phyloP scores from a whole-genome alignment of 2,797 vertebrate species.

The Tauraco hartlaubi region DNA sequence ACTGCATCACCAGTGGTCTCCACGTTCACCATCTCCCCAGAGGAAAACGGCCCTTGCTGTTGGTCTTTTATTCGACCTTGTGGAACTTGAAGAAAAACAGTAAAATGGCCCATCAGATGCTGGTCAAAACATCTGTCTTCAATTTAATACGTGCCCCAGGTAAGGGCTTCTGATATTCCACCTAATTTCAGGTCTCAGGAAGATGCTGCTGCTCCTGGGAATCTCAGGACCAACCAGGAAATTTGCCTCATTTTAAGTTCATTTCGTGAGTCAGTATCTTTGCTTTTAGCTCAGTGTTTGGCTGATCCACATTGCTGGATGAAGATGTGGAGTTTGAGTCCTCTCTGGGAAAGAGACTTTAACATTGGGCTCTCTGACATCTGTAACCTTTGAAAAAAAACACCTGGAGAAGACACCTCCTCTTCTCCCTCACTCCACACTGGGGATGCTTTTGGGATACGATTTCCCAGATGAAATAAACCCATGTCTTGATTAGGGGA shows the following conservation, averaged over 20 bases:
- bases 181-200: not conserved
- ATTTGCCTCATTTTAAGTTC: not conserved
- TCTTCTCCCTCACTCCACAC: not conserved
- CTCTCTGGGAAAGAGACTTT: not conserved
- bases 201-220: not conserved
- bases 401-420: not conserved
- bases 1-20: not conserved
- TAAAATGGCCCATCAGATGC: not conserved
- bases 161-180: not conserved
- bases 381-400: not conserved
- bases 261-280: not conserved
- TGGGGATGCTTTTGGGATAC: not conserved
- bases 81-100: not conserved
- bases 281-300: not conserved
- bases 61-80: not conserved
- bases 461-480: not conserved
- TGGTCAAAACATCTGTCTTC: not conserved
- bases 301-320: not conserved
- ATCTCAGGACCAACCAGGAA: not conserved
- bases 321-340: not conserved
- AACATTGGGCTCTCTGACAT: not conserved
- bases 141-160: not conserved
- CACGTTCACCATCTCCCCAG: not conserved
- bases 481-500: rapidly evolving
- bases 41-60: not conserved